Percentiles rank a stretch among this genome's conserved stretches.
Conservation (phyloP, 1,140 invertebrate species). For the Aleiodes sp. region DNA sequence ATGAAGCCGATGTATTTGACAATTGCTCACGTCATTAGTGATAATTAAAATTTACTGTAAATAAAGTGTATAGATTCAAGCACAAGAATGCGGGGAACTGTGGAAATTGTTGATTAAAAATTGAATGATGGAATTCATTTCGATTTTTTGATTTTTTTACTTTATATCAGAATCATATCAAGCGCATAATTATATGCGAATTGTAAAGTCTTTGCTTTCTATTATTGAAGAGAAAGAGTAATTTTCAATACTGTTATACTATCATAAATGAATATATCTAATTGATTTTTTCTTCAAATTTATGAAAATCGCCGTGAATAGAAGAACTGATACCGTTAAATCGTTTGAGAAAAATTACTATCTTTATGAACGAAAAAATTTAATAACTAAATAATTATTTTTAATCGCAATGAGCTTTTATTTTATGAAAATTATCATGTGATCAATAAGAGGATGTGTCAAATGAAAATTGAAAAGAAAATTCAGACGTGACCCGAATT, state of each 20-base stretch:
- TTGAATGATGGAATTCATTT: background rate
- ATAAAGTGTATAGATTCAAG: background rate
- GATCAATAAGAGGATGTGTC: background rate
- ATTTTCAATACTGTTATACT: too few species aligned
- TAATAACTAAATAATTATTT: background rate
- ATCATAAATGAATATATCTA: too few species aligned
- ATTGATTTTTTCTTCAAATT: too few species aligned
- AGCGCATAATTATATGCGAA: background rate
- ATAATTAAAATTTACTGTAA: background rate
- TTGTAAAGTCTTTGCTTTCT: background rate
- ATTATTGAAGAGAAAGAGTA: too few species aligned
- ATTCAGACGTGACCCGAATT: background rate
- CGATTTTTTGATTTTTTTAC: background rate
- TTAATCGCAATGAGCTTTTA: background rate
- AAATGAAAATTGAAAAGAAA: background rate
- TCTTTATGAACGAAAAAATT: too few species aligned
- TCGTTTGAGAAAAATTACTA: too few species aligned
- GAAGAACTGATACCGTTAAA: too few species aligned
- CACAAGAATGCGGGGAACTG: background rate
- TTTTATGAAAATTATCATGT: background rate
- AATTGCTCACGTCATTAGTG: background rate
- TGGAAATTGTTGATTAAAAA: background rate
- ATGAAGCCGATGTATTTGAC: background rate
- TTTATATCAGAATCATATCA: conserved; percentile 1
- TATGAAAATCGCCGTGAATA: too few species aligned